Percentiles rank a stretch among this genome's conserved stretches.
phyloP scores from a whole-genome alignment of 1,140 invertebrate genomes.

The Cydia amplana region DNA sequence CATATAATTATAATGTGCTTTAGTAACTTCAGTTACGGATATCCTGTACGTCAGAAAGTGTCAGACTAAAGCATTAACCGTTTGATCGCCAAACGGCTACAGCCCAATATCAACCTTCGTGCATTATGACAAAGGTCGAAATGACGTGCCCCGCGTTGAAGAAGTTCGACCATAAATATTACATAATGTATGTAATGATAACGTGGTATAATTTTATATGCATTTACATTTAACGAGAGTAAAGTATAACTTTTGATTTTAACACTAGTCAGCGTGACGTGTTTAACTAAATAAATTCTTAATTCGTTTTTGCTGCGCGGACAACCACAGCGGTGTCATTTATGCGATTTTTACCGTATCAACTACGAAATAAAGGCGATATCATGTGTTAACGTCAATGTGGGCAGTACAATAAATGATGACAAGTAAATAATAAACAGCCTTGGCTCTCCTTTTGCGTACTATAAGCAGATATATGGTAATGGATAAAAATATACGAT shows the following conservation, averaged over 20 bases:
- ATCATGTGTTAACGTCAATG: background rate
- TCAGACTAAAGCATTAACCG: too few relatives aligned
- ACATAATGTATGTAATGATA: too few relatives aligned
- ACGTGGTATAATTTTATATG: background rate
- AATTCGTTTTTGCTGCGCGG: constrained; percentile 1
- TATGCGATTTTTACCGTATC: background rate
- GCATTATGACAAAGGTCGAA: too few relatives aligned
- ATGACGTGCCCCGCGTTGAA: too few relatives aligned
- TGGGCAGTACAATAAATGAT: constrained; percentile 13
- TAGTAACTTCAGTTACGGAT: background rate
- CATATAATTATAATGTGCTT: background rate
- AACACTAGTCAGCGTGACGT: constrained; percentile 35
- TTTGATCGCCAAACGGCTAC: too few relatives aligned
- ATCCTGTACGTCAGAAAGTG: too few relatives aligned
- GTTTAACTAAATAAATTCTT: constrained; percentile 15
- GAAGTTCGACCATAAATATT: too few relatives aligned
- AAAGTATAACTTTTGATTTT: constrained; percentile 32
- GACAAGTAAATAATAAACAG: constrained; percentile 11
- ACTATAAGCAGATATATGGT: constrained; percentile 10
- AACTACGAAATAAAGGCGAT: background rate
- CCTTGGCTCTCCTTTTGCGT: constrained; percentile 25
- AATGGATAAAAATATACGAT: constrained; percentile 21
- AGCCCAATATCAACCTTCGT: too few relatives aligned
- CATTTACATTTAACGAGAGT: constrained; percentile 7
- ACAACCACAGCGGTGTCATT: background rate